Base-by-base conservation (phyloP, 2,888 invertebrate species). In the Linhomoeus sp. region DNA sequence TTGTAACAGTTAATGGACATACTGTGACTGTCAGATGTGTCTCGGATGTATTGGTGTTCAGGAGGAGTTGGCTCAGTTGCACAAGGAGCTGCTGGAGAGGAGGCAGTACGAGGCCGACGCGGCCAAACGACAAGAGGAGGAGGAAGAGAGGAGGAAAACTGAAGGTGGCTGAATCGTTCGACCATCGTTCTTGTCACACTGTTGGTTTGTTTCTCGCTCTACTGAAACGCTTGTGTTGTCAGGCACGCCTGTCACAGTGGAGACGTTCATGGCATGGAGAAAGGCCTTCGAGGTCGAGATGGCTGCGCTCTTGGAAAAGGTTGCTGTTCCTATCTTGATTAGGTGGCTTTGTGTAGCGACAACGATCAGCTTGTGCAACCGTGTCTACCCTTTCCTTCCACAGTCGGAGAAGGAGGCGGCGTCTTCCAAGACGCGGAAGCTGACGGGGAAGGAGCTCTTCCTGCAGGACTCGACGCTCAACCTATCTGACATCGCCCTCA, bases 231-330 rank as follows among this genome's bases (percentile, higher is more conserved):
- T 15, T 38, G 39, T 17, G 24, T 45, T 3, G 29, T n/a, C 9
- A 70, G 94, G 92, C 17, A 92, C 90, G 0, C 73, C 81, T 58
- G 94, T 94, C 0, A 82, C 86, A 2, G 85, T 92, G 1, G 94
- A 97, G 69, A 79, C 85, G 9, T 97, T 97, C 68, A 68, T 90
- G 60, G 79, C 76, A 24, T 97, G 97, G 97, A 86, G 88, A 63
- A 75, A 77, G 49, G 76, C 78, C 52, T 97, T 97, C 72, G 92
- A 94, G 66, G 76, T 77, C 33, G 90, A 92, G 65, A 78, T 80
- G 70, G 15, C 48, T 23, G 55, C 57, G 12, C 48, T 51, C n/a
- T 50, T 51, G 15, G 55, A 55, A 23, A 52, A 52, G n/a, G n/a
- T n/a, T n/a, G n/a, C n/a, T n/a, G n/a, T n/a, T n/a, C n/a, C n/a